phyloP scores from a whole-genome alignment of 2,797 vertebrate species.

The Phylloscopus collybita region DNA sequence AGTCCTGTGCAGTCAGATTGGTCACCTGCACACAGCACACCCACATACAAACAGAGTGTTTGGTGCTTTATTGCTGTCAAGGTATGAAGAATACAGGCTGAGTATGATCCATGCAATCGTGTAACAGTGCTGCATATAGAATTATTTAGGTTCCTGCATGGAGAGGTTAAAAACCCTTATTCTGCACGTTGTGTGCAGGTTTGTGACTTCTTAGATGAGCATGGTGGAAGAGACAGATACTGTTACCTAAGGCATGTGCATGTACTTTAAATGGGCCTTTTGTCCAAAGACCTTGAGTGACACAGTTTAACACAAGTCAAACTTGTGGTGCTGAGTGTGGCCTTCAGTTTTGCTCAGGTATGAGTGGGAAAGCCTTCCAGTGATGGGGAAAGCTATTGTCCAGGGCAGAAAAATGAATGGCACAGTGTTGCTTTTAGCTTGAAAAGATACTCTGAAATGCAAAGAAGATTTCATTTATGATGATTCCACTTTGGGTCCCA shows the following conservation, averaged over 20 bases:
- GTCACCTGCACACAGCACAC: background rate
- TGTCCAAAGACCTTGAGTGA: background rate
- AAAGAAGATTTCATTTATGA: background rate
- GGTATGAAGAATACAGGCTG: background rate
- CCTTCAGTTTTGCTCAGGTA: background rate
- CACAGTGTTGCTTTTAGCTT: background rate
- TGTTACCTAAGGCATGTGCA: background rate
- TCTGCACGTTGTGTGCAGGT: background rate
- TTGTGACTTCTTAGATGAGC: background rate
- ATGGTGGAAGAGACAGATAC: fast-evolving
- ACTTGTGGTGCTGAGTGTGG: background rate
- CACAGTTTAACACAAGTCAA: background rate
- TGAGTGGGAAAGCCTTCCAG: background rate
- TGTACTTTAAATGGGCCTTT: background rate
- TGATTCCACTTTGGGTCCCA: background rate
- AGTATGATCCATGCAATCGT: background rate
- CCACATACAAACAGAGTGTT: fast-evolving
- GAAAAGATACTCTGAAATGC: background rate
- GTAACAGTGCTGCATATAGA: background rate
- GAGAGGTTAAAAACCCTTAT: background rate
- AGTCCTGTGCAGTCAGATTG: background rate
- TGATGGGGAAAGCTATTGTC: background rate
- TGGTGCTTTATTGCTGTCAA: background rate
- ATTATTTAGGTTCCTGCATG: background rate
- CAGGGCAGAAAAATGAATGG: background rate